Conservation (phyloP, 2,888 invertebrate genomes). For the Papilio gigon region DNA sequence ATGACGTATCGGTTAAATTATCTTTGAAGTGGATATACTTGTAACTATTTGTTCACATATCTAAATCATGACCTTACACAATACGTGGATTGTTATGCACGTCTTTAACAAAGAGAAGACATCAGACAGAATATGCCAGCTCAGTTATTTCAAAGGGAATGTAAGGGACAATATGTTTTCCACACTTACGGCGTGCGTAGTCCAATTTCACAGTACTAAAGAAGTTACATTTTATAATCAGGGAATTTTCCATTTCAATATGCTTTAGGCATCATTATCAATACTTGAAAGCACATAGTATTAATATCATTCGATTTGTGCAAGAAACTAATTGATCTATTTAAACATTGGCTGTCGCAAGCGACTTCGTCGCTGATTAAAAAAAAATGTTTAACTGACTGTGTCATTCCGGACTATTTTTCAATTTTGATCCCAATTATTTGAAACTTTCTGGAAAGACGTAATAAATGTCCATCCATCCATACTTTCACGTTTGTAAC, state of each 20-base stretch:
- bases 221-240: conserved; percentile 16
- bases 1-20: conserved; percentile 46
- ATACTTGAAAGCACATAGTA: conserved; percentile 34
- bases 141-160: too few species aligned
- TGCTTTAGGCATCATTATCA: conserved; percentile 32
- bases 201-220: neutral
- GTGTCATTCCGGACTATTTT: too few species aligned
- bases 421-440: too few species aligned
- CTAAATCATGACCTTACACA: conserved; percentile 49
- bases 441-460: too few species aligned
- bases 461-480: too few species aligned
- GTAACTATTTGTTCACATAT: conserved; percentile 46
- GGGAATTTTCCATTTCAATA: conserved; percentile 41
- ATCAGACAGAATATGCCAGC: too few species aligned
- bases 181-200: too few species aligned
- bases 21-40: conserved; percentile 50
- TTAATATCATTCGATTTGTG: conserved; percentile 21
- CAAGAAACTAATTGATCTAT: neutral
- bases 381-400: too few species aligned
- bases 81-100: conserved; percentile 18
- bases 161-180: too few species aligned
- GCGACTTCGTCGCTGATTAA: too few species aligned
- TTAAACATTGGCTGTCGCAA: too few species aligned
- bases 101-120: conserved; percentile 20
- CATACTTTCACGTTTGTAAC: too few species aligned